Evolutionary conservation across 2,888 invertebrate genomes (phyloP).

Genomic region (Hydrotaea cyrtoneurina): DNA sequence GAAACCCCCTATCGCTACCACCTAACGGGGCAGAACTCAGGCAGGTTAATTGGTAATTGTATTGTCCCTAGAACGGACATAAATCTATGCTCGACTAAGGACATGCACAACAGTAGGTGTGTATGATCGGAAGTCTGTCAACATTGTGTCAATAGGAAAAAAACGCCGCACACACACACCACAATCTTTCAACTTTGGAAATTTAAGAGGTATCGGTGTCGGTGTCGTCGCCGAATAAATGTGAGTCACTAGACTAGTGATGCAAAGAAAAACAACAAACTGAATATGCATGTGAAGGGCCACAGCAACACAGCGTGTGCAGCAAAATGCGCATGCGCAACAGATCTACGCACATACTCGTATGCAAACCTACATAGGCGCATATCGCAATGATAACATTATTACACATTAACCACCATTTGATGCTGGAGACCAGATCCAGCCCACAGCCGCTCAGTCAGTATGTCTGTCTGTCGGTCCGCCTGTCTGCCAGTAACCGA

Average conservation of each 20-base stretch:
- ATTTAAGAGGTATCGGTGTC: constrained; percentile 42
- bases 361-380: neutral
- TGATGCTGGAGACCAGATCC: neutral
- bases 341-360: neutral
- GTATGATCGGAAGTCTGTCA: neutral
- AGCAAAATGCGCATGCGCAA: neutral
- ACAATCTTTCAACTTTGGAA: constrained; percentile 18
- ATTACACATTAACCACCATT: constrained; percentile 2
- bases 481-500: constrained; percentile 29
- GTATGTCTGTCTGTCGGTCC: neutral
- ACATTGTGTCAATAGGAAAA: constrained; percentile 10
- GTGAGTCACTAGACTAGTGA: constrained; percentile 63
- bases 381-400: too few relatives aligned
- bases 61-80: too few relatives aligned
- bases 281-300: constrained; percentile 53
- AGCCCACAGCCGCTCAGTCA: neutral
- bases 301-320: neutral
- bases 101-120: too few relatives aligned
- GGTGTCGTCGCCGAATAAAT: constrained; percentile 46
- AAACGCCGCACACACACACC: neutral
- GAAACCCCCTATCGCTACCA: too few relatives aligned
- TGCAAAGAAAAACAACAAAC: constrained; percentile 1
- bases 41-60: too few relatives aligned
- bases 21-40: too few relatives aligned
- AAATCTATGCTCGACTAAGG: too few relatives aligned